Percentiles rank a stretch among this genome's conserved stretches.
Conservation (phyloP, 2,113 vertebrate genomes). For the Paratilapia polleni region DNA sequence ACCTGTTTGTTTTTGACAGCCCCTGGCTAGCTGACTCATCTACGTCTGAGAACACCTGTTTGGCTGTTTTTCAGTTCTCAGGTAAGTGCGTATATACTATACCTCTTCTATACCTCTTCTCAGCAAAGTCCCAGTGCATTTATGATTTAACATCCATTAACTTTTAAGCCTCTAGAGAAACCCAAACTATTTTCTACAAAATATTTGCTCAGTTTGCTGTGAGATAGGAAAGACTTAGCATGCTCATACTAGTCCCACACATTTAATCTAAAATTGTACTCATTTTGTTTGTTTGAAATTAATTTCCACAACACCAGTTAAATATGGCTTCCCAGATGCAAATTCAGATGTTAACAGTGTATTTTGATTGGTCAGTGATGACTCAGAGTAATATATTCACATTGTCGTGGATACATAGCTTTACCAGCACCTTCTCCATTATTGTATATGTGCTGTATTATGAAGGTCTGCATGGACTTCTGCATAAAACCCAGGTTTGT, state of each 20-base stretch:
- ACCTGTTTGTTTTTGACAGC: constrained; percentile 21
- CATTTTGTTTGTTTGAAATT: background rate
- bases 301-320: too few species aligned
- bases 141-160: constrained; percentile 21
- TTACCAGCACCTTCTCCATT: background rate
- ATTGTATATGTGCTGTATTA: background rate
- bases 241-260: background rate
- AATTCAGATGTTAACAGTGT: background rate
- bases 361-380: background rate
- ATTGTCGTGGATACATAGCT: background rate
- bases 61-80: constrained; percentile 17
- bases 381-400: background rate
- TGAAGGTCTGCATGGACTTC: background rate
- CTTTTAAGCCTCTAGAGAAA: background rate
- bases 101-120: background rate
- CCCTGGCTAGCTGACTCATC: constrained; percentile 27
- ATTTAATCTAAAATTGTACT: constrained; percentile 2
- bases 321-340: background rate
- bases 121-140: constrained; percentile 16
- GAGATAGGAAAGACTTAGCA: constrained; percentile 8
- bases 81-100: constrained; percentile 1
- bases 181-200: constrained; percentile 15
- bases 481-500: background rate
- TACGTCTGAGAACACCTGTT: constrained; percentile 38
- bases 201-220: constrained; percentile 21